phyloP scores from a whole-genome alignment of 1,140 invertebrate species.

The Trachymyrmex cornetzi region DNA sequence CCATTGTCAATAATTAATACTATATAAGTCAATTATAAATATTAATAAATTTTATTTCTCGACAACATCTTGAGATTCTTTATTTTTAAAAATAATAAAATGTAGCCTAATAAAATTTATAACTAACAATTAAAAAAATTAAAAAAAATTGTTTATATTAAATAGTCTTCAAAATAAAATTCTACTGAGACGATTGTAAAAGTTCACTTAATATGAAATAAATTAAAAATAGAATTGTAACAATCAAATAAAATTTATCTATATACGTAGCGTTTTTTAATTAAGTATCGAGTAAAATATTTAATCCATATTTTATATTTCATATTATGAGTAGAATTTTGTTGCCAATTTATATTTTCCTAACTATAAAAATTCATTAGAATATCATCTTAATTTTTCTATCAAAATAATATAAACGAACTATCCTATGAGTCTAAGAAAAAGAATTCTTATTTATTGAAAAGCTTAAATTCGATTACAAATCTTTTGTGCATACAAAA shows the following conservation, averaged over 20 bases:
- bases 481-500: neutral
- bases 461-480: neutral
- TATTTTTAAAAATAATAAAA: neutral
- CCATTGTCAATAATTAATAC: neutral
- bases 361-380: neutral
- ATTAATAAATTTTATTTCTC: slow-evolving; percentile 17
- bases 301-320: slow-evolving; percentile 18
- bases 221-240: neutral
- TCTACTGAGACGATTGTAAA: neutral
- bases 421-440: neutral
- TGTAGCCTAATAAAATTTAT: neutral
- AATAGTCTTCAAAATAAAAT: neutral
- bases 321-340: neutral
- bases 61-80: neutral
- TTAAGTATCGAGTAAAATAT: neutral
- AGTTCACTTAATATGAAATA: neutral
- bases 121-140: neutral
- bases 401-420: neutral
- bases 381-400: neutral
- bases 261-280: neutral
- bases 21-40: neutral
- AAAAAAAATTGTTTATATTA: neutral
- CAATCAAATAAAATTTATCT: neutral
- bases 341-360: neutral
- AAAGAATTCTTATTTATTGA: neutral